Base-by-base conservation (phyloP, 1,140 invertebrate species). In the Rhyacophila brunnea region DNA sequence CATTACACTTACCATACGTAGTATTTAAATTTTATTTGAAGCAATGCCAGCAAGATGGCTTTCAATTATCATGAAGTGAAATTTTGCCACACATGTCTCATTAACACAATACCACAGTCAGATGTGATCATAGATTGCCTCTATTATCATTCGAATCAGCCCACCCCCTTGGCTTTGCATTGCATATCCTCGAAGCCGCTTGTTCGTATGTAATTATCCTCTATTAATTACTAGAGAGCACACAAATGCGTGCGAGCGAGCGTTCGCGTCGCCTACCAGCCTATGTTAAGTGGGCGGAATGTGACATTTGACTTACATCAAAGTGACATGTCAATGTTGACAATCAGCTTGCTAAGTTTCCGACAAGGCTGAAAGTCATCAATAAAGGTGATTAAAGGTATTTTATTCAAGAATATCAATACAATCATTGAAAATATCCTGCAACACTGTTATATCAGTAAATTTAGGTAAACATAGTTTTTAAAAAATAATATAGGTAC, bases 171-270 rank as follows among this genome's bases (percentile, higher is more conserved):
- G 13, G 46, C 46, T 48, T 48, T 48, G 46, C n/a, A 4, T 5
- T 32, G 32, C 35, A 46, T 36, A 35, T 23, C 45, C 50, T 48
- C 47, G 59, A 42, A 36, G 20, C 19, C 42, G 50, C 52, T 50
- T 57, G 49, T 45, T 34, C 55, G 18, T 34, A 20, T 63, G 60
- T 63, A 58, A 63, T 63, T 63, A 63, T 63, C 49, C 55, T 15
- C 55, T 53, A 63, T 63, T 63, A 58, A 63, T 63, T 63, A 62
- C 60, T 45, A 18, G n/a, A 17, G 19, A 9, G 51, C 3, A 28
- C 23, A 28, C 23, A 28, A 28, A 9, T 28, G 23, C 23, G 23
- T 28, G 23, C 23, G 23, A 40, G 15, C 38, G n/a, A 40, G 38
- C 15, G 11, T 3, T 4, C 4, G 15, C 15, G 38, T 6, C 38